Evolutionary conservation across 2,113 vertebrate species (phyloP).

Genomic region (Microcebus murinus): DNA sequence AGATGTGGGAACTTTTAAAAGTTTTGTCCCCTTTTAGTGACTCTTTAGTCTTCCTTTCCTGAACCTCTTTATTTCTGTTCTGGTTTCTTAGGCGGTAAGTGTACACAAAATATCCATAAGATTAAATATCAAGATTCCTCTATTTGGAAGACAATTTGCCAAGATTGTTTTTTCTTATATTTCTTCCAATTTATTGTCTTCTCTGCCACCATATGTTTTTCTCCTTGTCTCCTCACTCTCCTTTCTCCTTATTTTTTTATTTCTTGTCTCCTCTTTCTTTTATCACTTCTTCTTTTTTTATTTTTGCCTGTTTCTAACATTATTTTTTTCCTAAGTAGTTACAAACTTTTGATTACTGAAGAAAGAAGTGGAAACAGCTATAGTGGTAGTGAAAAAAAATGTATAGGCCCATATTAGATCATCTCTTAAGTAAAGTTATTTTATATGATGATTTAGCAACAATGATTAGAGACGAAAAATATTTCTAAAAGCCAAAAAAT

Average conservation of each 20-base stretch:
- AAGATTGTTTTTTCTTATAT: not conserved
- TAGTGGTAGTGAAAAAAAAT: not conserved
- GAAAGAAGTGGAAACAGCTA: not conserved
- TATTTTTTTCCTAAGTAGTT: not conserved
- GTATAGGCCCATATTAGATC: not conserved
- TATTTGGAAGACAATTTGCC: not conserved
- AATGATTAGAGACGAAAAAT: not conserved
- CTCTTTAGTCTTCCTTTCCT: not conserved
- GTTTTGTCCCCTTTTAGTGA: not conserved
- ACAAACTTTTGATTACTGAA: not conserved
- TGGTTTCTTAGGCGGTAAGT: not conserved
- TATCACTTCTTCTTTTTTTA: not conserved
- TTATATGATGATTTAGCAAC: not conserved
- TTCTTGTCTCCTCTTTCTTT: not conserved
- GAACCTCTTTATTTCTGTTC: not conserved
- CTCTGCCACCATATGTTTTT: not conserved
- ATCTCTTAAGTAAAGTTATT: not conserved
- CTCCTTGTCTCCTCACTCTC: not conserved
- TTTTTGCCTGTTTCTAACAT: not conserved
- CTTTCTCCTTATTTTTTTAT: not conserved
- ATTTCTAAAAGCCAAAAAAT: conserved; percentile 29
- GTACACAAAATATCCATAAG: not conserved
- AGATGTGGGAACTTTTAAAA: not conserved
- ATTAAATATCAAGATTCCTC: not conserved
- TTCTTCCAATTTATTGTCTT: not conserved